Evolutionary conservation across 2,797 vertebrate species (phyloP).

Genomic region (Hypotaenidia okinawae): DNA sequence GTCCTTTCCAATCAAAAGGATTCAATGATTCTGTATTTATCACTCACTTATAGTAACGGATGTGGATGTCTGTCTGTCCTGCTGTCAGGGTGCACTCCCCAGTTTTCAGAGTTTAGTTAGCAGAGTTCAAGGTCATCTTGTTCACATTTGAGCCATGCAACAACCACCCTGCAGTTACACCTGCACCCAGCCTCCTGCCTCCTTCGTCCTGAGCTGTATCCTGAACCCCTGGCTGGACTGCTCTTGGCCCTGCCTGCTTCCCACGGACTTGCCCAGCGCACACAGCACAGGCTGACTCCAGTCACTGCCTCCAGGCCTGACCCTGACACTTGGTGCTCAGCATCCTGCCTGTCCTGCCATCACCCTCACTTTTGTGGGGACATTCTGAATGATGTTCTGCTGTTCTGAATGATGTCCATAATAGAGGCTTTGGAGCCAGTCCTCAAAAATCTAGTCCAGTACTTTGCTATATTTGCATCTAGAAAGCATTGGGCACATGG

Average conservation of each 20-base stretch:
- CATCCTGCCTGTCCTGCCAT: neutral
- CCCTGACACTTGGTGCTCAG: neutral
- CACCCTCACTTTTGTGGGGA: neutral
- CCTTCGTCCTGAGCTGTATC: neutral
- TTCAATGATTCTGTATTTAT: too few relatives aligned
- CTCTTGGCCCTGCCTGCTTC: neutral
- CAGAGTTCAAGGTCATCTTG: neutral
- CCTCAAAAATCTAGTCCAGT: neutral
- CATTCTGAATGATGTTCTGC: neutral
- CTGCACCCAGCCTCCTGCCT: neutral
- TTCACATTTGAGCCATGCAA: rapidly evolving
- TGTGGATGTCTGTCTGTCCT: neutral
- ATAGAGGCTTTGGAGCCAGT: neutral
- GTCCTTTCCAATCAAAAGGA: too few relatives aligned
- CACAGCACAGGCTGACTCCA: neutral
- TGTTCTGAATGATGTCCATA: neutral
- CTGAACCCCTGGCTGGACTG: neutral
- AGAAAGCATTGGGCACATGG: neutral
- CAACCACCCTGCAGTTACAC: neutral
- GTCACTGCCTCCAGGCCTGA: neutral
- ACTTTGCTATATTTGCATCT: neutral
- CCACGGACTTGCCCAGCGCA: neutral
- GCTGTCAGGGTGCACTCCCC: neutral
- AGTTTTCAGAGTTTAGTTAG: neutral
- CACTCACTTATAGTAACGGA: neutral